Conservation (phyloP, 2,888 invertebrate genomes). For the Eurois occulta region DNA sequence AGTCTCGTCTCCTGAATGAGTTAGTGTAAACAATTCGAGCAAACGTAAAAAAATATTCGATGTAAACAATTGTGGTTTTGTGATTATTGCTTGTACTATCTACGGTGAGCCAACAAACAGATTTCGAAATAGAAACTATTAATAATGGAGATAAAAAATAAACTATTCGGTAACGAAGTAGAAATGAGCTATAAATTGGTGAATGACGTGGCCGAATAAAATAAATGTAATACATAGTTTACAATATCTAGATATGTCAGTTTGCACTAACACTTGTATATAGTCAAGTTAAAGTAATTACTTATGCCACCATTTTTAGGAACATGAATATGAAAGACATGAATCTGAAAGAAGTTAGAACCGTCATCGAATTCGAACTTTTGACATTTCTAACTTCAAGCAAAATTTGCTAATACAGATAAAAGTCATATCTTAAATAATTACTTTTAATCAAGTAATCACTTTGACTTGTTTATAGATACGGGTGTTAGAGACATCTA, state of each 20-base stretch:
- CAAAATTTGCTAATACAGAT: too few relatives aligned
- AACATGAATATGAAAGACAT: too few relatives aligned
- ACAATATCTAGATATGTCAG: not conserved
- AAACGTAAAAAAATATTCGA: slow-evolving; percentile 44
- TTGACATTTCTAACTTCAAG: too few relatives aligned
- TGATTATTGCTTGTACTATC: slow-evolving; percentile 39
- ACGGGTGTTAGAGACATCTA: not conserved
- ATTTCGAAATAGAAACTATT: slow-evolving; percentile 54
- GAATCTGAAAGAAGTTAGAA: not conserved
- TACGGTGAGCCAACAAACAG: slow-evolving; percentile 36
- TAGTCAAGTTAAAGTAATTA: not conserved
- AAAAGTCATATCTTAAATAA: too few relatives aligned
- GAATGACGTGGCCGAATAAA: slow-evolving; percentile 7
- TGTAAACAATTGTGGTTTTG: slow-evolving; percentile 49
- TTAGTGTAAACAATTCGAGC: slow-evolving; percentile 44
- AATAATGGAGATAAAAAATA: slow-evolving; percentile 46
- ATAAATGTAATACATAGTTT: not conserved
- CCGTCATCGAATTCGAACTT: not conserved
- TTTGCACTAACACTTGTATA: not conserved
- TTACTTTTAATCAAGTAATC: too few relatives aligned
- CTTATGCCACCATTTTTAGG: not conserved
- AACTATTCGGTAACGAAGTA: slow-evolving; percentile 37
- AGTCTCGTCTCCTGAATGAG: slow-evolving; percentile 43
- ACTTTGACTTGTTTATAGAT: too few relatives aligned
- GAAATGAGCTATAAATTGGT: slow-evolving; percentile 33